A percentile compares a stretch with the other conserved stretches of the same genome.
phyloP scores from a whole-genome alignment of 1,140 invertebrate genomes.

The Calliphora vicina region DNA sequence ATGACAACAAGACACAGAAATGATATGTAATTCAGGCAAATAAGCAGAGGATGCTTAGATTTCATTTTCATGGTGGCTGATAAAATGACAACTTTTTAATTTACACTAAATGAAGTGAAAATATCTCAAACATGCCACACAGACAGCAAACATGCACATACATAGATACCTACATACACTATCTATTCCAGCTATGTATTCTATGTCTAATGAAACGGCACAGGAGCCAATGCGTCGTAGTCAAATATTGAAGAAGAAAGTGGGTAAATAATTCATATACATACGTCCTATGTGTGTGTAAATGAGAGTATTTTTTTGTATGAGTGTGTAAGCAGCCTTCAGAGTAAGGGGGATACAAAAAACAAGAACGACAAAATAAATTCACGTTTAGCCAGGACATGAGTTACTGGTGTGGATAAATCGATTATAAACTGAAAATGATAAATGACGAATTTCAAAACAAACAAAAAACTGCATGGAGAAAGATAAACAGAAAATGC shows the following conservation, averaged over 20 bases:
- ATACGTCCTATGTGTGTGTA: neutral
- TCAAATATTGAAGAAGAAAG: neutral
- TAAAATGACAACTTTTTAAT: constrained; percentile 35
- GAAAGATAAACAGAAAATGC: neutral
- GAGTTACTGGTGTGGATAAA: constrained; percentile 28
- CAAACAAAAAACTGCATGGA: neutral
- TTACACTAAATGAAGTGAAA: constrained; percentile 32
- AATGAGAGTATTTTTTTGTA: no score
- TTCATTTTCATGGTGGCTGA: constrained; percentile 28
- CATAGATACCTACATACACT: neutral
- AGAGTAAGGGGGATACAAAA: no score
- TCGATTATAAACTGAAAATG: constrained; percentile 31
- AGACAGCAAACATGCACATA: neutral
- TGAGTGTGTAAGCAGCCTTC: no score
- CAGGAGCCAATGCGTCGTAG: neutral
- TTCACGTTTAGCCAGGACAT: neutral
- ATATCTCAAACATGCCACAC: constrained; percentile 18
- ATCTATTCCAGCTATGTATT: neutral
- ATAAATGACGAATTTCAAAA: constrained; percentile 23
- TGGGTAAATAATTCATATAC: neutral
- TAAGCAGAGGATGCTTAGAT: neutral
- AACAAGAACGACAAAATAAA: neutral
- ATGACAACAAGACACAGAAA: neutral
- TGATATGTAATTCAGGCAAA: constrained; percentile 24
- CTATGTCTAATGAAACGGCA: no score